phyloP scores from a whole-genome alignment of 1,140 invertebrate genomes.

The Zelostemma sp. region DNA sequence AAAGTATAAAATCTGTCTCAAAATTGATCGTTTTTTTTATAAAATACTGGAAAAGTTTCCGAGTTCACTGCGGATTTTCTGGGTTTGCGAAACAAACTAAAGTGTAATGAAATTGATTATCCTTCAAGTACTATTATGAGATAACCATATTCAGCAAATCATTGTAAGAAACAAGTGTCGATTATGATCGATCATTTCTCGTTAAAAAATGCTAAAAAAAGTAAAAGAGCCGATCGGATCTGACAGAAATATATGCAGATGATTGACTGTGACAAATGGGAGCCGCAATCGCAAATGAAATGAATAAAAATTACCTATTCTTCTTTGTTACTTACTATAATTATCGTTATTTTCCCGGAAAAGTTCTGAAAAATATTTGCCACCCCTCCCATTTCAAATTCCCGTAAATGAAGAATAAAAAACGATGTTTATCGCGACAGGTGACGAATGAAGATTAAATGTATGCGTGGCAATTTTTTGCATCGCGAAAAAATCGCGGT shows the following conservation, averaged over 20 bases:
- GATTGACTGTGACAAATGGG: background rate
- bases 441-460: no score
- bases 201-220: slow-evolving; percentile 17
- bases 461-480: no score
- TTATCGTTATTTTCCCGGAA: background rate
- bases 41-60: no score
- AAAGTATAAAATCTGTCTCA: no score
- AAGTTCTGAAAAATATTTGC: background rate
- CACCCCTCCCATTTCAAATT: no score
- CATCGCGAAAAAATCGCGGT: no score
- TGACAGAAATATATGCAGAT: slow-evolving; percentile 3
- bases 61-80: no score
- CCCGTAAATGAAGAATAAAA: no score
- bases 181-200: slow-evolving; percentile 23
- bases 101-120: slow-evolving; percentile 35
- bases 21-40: no score
- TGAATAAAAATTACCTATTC: no score
- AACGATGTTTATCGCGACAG: no score
- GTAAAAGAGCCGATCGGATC: slow-evolving; percentile 2
- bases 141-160: background rate
- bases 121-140: slow-evolving; percentile 11
- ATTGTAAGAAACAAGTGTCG: slow-evolving; percentile 19
- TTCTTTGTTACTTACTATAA: no score
- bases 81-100: slow-evolving; percentile 9
- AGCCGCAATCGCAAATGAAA: background rate